Percentiles rank a stretch among this genome's conserved stretches.
Conservation (phyloP, 2,888 invertebrate species). For the Drosophila borealis region DNA sequence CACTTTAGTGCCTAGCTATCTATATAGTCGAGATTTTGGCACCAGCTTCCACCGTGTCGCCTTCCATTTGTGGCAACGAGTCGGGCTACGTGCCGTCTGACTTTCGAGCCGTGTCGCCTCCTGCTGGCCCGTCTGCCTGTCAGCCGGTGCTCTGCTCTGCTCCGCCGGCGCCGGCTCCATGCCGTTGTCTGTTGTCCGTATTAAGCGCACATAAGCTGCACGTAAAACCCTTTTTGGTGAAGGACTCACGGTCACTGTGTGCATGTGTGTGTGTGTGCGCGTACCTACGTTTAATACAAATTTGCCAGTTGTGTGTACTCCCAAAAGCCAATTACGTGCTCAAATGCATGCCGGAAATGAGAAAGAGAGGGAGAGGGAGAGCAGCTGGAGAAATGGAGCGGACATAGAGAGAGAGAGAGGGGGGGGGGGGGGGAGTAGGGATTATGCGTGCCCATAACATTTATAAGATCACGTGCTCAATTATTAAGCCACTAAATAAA, state of each 20-base stretch:
- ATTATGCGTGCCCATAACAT: constrained; percentile 60
- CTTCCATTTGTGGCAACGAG: constrained; percentile 31
- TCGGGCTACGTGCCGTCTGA: constrained; percentile 48
- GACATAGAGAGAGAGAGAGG: not conserved
- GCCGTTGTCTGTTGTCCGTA: constrained; percentile 41
- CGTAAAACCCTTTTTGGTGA: constrained; percentile 73
- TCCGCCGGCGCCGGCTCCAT: not conserved
- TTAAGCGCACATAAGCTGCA: constrained; percentile 73
- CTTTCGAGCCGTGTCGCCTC: constrained; percentile 59
- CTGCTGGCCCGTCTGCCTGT: constrained; percentile 2
- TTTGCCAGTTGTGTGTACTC: constrained; percentile 70
- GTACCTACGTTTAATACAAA: constrained; percentile 73
- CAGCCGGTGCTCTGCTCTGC: constrained; percentile 4
- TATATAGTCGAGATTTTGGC: not conserved
- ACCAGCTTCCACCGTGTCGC: constrained; percentile 2
- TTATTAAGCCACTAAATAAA: constrained; percentile 81
- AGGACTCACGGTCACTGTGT: constrained; percentile 21
- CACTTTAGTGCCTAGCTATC: not conserved
- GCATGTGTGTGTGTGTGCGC: constrained; percentile 18
- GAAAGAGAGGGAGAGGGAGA: not conserved
- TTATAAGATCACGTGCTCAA: constrained; percentile 80
- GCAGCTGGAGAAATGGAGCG: not conserved
- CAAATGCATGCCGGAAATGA: constrained; percentile 54
- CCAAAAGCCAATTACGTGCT: constrained; percentile 79
- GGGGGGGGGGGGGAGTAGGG: constrained; percentile 15